Evolutionary conservation across 2,113 vertebrate genomes (phyloP), one percentile per base, ranked within the genome.

Genomic region (Anser cygnoides): DNA sequence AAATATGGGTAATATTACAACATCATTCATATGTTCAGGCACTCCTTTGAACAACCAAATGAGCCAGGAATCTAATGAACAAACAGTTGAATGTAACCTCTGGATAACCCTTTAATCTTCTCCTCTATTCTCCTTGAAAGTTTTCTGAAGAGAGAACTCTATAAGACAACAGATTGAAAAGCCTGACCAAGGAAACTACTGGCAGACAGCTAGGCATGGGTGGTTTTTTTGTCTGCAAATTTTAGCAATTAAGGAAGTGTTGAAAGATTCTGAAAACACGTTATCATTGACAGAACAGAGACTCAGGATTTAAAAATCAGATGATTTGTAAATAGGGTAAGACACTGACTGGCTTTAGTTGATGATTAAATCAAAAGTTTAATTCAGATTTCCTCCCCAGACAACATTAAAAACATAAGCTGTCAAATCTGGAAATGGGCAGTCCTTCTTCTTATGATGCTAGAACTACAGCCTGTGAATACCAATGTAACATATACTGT

Each of bases 201-300:
- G 75, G 89, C 1, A 0, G 49, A 67, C 71, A 83, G 83, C 59
- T 82, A 92, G 50, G 50, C 55, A 63, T 63, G 71, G 82, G 55
- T 82, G 70, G 87, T 92, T 72, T 44, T 84, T 39, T 67, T 75
- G 86, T 94, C 92, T 50, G 86, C 90, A 93, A 90, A 89, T 95
- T 90, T 89, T 84, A 92, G 90, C 93, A 96, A 94, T 93, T 95
- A 96, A 93, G 93, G 5, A 96, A 93, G 90, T 91, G 94, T 94
- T 96, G 95, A 94, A 97, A 89, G 92, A 94, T 83, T 95, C 75
- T 90, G 94, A 83, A 90, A 97, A 95, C 94, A 78, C 92, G 94
- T 63, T 94, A 81, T 89, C 84, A 90, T 49, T 85, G 91, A 90
- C 59, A 83, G 55, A 89, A 81, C 80, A 92, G 54, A 82, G 39